Conservation (phyloP, 2,888 invertebrate genomes). For the Mimumesa dahlbomi region DNA sequence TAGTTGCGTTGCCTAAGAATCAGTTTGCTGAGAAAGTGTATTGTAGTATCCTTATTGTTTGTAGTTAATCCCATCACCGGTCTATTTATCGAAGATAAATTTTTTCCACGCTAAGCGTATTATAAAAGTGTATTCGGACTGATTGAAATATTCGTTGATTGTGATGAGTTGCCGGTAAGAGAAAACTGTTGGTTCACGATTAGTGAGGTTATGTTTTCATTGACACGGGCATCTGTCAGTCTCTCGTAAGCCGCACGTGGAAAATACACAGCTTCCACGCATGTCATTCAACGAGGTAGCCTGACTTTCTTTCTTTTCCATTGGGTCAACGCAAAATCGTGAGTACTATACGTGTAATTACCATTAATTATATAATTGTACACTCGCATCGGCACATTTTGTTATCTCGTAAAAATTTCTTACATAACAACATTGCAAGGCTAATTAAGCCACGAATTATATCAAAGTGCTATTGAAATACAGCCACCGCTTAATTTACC, state of each 20-base stretch:
- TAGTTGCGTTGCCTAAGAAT: too few relatives aligned
- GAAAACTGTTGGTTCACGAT: too few relatives aligned
- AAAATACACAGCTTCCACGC: constrained; percentile 4
- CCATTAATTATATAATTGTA: constrained; percentile 2
- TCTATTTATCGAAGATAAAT: too few relatives aligned
- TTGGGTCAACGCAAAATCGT: constrained; percentile 7
- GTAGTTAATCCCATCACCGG: too few relatives aligned
- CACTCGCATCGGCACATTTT: not conserved
- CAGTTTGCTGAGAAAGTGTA: too few relatives aligned
- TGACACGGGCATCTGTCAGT: constrained; percentile 3
- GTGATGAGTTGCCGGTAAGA: too few relatives aligned
- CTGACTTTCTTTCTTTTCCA: not conserved
- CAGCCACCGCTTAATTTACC: too few relatives aligned
- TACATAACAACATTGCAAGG: not conserved
- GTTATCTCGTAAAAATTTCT: not conserved
- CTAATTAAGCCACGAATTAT: not conserved
- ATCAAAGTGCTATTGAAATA: not conserved
- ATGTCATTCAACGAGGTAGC: constrained; percentile 20
- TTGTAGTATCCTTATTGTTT: too few relatives aligned
- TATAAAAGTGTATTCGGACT: too few relatives aligned
- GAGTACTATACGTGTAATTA: too few relatives aligned
- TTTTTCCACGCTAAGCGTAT: too few relatives aligned
- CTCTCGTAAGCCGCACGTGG: constrained; percentile 27
- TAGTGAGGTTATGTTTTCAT: constrained; percentile 50
- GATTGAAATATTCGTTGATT: too few relatives aligned